Conservation (phyloP, 2,888 invertebrate species). For the Oscheius onirici region DNA sequence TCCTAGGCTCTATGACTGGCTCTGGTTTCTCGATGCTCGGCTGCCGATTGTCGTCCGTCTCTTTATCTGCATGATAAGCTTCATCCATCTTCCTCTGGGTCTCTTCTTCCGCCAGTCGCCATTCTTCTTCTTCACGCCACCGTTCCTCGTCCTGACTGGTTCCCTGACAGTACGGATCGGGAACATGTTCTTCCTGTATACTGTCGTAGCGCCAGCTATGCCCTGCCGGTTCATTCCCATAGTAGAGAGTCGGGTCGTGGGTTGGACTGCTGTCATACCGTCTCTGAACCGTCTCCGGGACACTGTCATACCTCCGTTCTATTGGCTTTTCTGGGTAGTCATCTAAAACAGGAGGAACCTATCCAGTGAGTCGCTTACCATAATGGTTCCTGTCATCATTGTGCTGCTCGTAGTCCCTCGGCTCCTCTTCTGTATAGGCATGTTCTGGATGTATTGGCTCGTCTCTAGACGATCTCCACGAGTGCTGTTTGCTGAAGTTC, state of each 20-base stretch:
- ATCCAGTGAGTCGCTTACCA: not conserved
- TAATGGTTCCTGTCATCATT: slow-evolving; percentile 18
- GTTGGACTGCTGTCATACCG: slow-evolving; percentile 10
- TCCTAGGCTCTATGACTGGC: not conserved
- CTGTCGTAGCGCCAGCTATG: slow-evolving; percentile 47
- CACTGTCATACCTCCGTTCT: not conserved
- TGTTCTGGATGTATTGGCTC: slow-evolving; percentile 9
- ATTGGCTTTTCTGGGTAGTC: not conserved
- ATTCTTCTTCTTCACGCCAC: slow-evolving; percentile 27
- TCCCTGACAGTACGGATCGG: not conserved
- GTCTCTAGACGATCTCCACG: slow-evolving; percentile 12
- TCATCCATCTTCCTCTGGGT: slow-evolving; percentile 8
- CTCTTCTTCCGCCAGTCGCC: slow-evolving; percentile 22
- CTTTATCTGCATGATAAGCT: slow-evolving; percentile 23
- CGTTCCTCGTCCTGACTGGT: slow-evolving; percentile 38
- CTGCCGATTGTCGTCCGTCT: slow-evolving; percentile 14
- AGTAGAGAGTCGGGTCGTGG: slow-evolving; percentile 4
- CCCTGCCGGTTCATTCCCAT: slow-evolving; percentile 12
- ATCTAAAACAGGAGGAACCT: not conserved
- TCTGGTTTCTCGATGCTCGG: slow-evolving; percentile 9
- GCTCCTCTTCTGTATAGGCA: slow-evolving; percentile 13
- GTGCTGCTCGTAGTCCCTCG: slow-evolving; percentile 13
- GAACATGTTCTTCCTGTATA: slow-evolving; percentile 42
- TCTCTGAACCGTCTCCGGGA: not conserved
- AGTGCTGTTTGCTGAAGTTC: slow-evolving; percentile 9